Conservation (phyloP, 1,140 invertebrate genomes). For the Drosophila fuyamai region DNA sequence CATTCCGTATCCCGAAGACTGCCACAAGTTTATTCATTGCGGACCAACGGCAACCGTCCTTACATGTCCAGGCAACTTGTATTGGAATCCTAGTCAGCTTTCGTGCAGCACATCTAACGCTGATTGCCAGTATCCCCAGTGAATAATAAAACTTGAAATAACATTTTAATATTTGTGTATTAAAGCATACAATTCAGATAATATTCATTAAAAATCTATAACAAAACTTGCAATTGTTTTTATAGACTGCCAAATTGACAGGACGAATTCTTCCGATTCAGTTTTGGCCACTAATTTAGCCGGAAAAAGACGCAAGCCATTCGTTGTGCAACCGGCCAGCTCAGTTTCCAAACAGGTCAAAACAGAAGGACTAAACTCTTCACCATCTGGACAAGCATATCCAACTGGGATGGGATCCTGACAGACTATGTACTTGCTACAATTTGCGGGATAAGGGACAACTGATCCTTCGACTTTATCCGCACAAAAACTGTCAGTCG, state of each 20-base stretch:
- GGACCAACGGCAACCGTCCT: slow-evolving; percentile 44
- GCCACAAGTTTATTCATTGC: slow-evolving; percentile 71
- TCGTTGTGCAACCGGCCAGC: slow-evolving; percentile 32
- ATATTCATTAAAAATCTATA: slow-evolving; percentile 7
- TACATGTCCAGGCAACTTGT: slow-evolving; percentile 44
- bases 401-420: slow-evolving; percentile 54
- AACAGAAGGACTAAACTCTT: slow-evolving; percentile 43
- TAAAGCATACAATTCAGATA: slow-evolving; percentile 10
- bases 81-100: slow-evolving; percentile 34
- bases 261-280: neutral
- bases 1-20: slow-evolving; percentile 64
- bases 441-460: slow-evolving; percentile 58
- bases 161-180: slow-evolving; percentile 3
- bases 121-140: slow-evolving; percentile 4
- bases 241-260: neutral
- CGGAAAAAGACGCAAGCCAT: neutral
- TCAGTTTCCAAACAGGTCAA: slow-evolving; percentile 40
- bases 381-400: slow-evolving; percentile 42
- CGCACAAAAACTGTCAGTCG: slow-evolving; percentile 23
- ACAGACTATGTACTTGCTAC: slow-evolving; percentile 65
- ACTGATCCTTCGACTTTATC: slow-evolving; percentile 26
- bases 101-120: slow-evolving; percentile 20
- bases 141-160: neutral
- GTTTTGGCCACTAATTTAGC: neutral
- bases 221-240: neutral